Conservation (phyloP, 2,113 vertebrate species). For the Porphyrio hochstetteri region DNA sequence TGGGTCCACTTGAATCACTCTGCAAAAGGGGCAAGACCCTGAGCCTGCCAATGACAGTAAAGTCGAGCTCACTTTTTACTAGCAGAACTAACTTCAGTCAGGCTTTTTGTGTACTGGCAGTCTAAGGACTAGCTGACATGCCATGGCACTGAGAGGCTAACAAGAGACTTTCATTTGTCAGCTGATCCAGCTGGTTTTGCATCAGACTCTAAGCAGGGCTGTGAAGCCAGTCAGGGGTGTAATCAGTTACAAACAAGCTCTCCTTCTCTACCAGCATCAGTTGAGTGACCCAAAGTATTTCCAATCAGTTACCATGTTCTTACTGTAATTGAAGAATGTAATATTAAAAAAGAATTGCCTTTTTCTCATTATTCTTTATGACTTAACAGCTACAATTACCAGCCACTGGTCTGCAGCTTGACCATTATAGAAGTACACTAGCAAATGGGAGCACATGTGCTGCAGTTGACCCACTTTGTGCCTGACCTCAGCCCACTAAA, state of each 20-base stretch:
- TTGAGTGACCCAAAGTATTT: neutral
- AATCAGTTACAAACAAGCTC: neutral
- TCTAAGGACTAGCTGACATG: neutral
- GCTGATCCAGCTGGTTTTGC: neutral
- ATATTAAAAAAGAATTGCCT: neutral
- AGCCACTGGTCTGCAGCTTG: neutral
- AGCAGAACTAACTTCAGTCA: neutral
- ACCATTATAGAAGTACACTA: neutral
- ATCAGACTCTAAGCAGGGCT: neutral
- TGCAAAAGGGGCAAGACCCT: neutral
- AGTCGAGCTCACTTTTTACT: neutral
- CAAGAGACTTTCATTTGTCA: neutral
- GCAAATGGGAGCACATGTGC: neutral
- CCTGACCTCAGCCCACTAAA: neutral
- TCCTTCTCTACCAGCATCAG: neutral
- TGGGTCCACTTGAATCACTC: neutral
- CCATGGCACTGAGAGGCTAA: neutral
- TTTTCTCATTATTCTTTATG: neutral
- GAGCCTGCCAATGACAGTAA: neutral
- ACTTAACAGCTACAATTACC: neutral
- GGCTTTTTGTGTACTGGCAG: neutral
- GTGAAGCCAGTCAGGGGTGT: neutral
- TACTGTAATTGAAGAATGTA: neutral
- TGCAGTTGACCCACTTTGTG: neutral
- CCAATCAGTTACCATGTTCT: neutral